Evolutionary conservation across 2,113 vertebrate species (phyloP).

Genomic region (Tragelaphus scriptus): DNA sequence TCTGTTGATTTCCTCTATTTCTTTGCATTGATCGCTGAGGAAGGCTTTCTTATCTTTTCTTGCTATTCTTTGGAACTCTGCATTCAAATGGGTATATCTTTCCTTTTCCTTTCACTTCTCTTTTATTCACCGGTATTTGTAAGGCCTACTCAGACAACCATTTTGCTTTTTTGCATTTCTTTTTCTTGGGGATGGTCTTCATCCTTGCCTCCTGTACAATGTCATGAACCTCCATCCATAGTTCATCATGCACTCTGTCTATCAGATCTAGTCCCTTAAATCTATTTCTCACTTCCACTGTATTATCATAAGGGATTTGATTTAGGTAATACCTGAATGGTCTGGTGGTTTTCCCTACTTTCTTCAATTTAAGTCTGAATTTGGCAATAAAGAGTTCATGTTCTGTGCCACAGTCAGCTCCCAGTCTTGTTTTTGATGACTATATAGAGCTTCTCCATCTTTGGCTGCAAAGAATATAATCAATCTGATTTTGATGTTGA

Average conservation of each 20-base stretch:
- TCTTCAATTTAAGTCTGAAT: background rate
- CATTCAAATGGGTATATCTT: background rate
- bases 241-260: background rate
- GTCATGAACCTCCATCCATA: accelerated
- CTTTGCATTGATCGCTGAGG: background rate
- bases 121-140: background rate
- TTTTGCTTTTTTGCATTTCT: background rate
- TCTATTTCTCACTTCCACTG: background rate
- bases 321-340: background rate
- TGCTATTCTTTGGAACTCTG: background rate
- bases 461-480: background rate
- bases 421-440: background rate
- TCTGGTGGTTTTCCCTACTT: background rate
- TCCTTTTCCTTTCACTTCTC: background rate
- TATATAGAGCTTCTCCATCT: background rate
- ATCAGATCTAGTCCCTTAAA: background rate
- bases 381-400: background rate
- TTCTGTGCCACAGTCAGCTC: background rate
- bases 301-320: background rate
- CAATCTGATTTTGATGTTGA: background rate
- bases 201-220: background rate
- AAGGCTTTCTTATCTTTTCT: background rate
- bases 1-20: background rate
- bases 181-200: background rate
- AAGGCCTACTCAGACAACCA: background rate